Evolutionary conservation across 1,140 invertebrate genomes (phyloP).

Genomic region (Drosophila subpulchrella): DNA sequence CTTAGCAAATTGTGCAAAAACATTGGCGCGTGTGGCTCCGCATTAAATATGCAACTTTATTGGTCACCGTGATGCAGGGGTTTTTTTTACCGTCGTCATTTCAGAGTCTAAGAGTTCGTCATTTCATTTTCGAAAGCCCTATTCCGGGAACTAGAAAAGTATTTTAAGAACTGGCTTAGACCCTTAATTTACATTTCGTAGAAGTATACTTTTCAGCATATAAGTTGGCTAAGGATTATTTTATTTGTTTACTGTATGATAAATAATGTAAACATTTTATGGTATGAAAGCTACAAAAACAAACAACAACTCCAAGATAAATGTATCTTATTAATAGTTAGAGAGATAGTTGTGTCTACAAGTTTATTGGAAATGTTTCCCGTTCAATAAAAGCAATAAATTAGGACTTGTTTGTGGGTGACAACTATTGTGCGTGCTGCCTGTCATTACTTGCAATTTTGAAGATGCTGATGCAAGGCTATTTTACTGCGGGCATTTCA

Average conservation of each 20-base stretch:
- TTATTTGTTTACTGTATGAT: too few species aligned
- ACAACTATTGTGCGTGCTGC: conserved; percentile 9
- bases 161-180: too few species aligned
- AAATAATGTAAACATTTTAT: too few species aligned
- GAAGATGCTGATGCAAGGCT: neutral
- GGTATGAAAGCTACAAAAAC: too few species aligned
- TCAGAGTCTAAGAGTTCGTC: too few species aligned
- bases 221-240: too few species aligned
- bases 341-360: neutral
- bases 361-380: neutral
- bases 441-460: neutral
- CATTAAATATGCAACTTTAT: conserved; percentile 11
- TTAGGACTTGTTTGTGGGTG: neutral
- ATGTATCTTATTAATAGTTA: neutral
- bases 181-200: too few species aligned
- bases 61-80: neutral
- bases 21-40: conserved; percentile 1
- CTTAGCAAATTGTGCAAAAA: conserved; percentile 33
- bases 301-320: too few species aligned
- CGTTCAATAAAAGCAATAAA: neutral
- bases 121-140: too few species aligned
- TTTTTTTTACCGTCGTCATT: neutral
- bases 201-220: too few species aligned
- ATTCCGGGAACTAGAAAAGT: too few species aligned
- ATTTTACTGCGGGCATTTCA: conserved; percentile 10